Conservation (phyloP, 2,888 invertebrate genomes). For the Tenthredo livida region DNA sequence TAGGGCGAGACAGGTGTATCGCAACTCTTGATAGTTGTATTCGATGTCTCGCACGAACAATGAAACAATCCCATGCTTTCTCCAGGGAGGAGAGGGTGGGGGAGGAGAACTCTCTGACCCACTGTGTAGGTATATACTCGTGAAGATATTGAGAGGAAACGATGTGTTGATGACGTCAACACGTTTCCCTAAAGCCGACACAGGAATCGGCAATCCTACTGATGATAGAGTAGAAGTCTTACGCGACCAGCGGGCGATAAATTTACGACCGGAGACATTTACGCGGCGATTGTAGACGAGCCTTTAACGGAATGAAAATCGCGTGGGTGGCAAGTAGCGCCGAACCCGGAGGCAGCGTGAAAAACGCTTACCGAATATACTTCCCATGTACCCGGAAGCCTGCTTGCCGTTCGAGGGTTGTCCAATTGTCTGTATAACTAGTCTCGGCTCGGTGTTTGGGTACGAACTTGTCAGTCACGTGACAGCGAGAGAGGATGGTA, state of each 20-base stretch:
- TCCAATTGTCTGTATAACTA: not conserved
- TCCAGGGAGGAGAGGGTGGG: no score
- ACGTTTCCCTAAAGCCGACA: no score
- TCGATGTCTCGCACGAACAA: no score
- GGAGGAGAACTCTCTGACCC: no score
- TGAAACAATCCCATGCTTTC: no score
- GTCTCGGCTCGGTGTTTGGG: not conserved
- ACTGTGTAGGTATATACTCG: no score
- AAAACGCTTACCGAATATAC: not conserved
- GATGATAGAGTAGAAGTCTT: no score
- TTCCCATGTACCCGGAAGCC: not conserved
- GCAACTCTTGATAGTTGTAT: no score
- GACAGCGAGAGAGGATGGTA: not conserved
- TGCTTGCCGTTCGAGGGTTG: not conserved
- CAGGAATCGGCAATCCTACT: no score
- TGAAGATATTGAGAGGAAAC: no score
- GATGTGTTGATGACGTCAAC: no score
- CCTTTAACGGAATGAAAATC: not conserved
- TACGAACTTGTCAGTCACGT: not conserved
- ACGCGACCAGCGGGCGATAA: not conserved
- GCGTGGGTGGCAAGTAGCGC: not conserved
- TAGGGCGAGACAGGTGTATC: no score
- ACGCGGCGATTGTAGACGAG: not conserved
- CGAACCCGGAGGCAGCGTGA: not conserved
- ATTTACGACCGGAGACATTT: not conserved